A percentile compares a stretch with the other conserved stretches of the same genome.
These are phyloP conservation scores for Apostichopus californicus DNA, from an alignment of 35 echinoderm and acorn worm genomes.

Conservation along the genomic window DNA sequence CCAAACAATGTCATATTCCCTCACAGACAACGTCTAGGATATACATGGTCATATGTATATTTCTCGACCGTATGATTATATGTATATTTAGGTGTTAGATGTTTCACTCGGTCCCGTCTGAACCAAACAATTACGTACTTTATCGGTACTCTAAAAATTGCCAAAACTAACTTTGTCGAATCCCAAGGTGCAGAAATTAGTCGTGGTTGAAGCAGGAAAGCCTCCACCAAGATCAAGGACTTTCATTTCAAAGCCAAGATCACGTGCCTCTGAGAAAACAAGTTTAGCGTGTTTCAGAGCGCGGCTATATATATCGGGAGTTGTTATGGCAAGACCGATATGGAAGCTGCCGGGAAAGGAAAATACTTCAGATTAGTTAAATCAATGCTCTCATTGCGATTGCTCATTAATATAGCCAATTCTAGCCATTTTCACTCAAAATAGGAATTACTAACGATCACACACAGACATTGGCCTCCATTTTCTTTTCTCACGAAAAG, in stretches of 20 bases:
- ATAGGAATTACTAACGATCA: too few relatives aligned
- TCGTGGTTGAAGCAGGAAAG: neutral
- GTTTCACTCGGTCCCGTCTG: neutral
- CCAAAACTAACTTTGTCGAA: slow-evolving; percentile 21
- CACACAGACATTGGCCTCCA: too few relatives aligned
- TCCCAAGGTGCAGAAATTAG: neutral
- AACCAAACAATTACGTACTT: neutral
- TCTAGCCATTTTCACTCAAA: neutral
- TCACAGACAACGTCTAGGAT: too few relatives aligned
- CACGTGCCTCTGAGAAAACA: neutral
- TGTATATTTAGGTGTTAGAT: neutral
- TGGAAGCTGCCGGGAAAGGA: neutral
- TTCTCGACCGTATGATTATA: too few relatives aligned
- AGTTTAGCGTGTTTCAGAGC: neutral
- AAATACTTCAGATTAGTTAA: neutral
- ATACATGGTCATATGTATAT: too few relatives aligned
- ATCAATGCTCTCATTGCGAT: neutral
- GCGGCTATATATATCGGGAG: neutral
- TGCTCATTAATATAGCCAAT: neutral
- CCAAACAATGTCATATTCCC: too few relatives aligned
- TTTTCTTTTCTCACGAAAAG: too few relatives aligned
- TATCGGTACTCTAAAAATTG: neutral
- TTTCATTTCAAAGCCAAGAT: slow-evolving; percentile 44
- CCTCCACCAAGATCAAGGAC: slow-evolving; percentile 35
- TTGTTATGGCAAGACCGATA: neutral